Evolutionary conservation across 2,888 invertebrate genomes (phyloP), one percentile per base, ranked within the genome.

Genomic region (Actias luna): DNA sequence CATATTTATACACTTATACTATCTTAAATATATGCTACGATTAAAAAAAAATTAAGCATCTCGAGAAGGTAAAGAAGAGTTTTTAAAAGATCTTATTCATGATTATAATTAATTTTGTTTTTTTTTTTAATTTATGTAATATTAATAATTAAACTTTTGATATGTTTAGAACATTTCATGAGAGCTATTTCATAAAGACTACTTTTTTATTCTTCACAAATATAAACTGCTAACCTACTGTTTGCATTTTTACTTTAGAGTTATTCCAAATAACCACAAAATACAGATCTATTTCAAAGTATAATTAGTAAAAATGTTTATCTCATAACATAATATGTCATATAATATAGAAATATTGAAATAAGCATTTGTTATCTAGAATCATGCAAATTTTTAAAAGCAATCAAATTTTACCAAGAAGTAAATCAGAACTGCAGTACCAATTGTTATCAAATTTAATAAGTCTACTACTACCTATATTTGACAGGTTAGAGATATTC

Each of bases 121-220:
- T 14, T 2, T 50, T 50, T 12, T 12, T 25, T 29, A 55, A 55
- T 5, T 29, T 29, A 55, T 29, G 25, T 29, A 29, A 52, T 16
- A 29, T 29, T 29, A 42, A 18, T 55, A 55, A 55, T 55, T 22
- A 55, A 29, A 29, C 5, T 29, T 7, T 55, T 55, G 55, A 55
- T 55, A 55, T 55, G 55, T 55, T 55, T 55, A n/a, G 0, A 55
- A 55, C 55, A 55, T 55, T 50, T 29, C 55, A 55, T 55, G 55
- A 55, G 55, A 55, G 55, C 55, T 29, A 29, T 55, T 55, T 55
- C 0, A n/a, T n/a, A 55, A 16, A 55, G 14, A n/a, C 7, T 7
- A 27, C 29, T 12, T 4, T 22, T 22, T 50, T 25, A 12, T 22
- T 50, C 12, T 33, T 33, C 8, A 7, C 8, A 33, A 22, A 25